Conservation (phyloP, 2,113 vertebrate species). For the Murina feae region DNA sequence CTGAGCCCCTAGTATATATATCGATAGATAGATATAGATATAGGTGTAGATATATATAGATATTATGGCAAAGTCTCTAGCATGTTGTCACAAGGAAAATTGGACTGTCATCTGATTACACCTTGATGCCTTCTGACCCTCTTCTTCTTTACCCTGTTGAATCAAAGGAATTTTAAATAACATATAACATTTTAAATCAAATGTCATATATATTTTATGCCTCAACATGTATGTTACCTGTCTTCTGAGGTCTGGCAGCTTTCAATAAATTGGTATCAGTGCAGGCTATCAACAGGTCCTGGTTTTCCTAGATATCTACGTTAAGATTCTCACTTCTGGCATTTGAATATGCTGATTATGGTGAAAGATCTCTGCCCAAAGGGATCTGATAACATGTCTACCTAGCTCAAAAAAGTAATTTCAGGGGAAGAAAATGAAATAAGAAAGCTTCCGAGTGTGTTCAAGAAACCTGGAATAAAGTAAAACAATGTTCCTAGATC, state of each 20-base stretch:
- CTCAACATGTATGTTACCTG: not conserved
- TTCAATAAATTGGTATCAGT: not conserved
- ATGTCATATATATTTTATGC: not conserved
- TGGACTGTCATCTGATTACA: not conserved
- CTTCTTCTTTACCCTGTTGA: not conserved
- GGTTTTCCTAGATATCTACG: not conserved
- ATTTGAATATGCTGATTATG: not conserved
- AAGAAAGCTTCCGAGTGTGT: not conserved
- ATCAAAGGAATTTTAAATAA: not conserved
- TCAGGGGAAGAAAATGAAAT: not conserved
- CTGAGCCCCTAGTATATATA: too few species aligned
- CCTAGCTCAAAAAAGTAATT: not conserved
- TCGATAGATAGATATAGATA: too few species aligned
- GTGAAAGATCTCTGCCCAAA: not conserved
- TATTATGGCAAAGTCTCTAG: not conserved
- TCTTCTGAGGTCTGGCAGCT: not conserved
- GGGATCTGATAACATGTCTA: not conserved
- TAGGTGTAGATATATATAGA: not conserved
- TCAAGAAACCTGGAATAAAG: not conserved
- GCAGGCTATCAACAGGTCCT: not conserved
- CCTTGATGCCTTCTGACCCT: not conserved
- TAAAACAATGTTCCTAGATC: conserved; percentile 13
- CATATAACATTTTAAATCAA: not conserved
- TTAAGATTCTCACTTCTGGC: not conserved
- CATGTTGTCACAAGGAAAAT: not conserved